phyloP scores from a whole-genome alignment of 2,113 vertebrate species.

The Tragelaphus imberbis region DNA sequence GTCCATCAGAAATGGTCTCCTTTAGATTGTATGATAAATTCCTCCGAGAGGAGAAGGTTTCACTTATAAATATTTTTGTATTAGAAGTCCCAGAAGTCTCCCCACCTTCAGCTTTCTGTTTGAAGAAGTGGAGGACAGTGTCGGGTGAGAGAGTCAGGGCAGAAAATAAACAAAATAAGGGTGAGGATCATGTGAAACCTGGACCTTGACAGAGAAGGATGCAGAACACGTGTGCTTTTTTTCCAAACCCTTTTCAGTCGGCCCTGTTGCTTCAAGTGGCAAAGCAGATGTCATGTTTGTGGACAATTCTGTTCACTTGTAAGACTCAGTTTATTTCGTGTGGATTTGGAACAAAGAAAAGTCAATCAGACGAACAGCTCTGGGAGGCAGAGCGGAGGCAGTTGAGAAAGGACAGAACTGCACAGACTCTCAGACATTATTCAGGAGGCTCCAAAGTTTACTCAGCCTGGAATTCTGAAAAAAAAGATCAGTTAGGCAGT shows the following conservation, averaged over 20 bases:
- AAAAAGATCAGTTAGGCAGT: constrained; percentile 15
- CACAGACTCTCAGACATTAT: neutral
- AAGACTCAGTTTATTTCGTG: neutral
- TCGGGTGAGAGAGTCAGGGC: neutral
- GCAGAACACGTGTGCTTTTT: rapidly evolving
- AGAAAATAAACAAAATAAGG: rapidly evolving
- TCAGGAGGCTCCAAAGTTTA: constrained; percentile 38
- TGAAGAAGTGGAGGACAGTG: neutral
- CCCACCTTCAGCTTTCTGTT: neutral
- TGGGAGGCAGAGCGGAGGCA: neutral
- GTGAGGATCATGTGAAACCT: neutral
- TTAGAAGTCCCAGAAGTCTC: neutral
- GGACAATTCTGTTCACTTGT: neutral
- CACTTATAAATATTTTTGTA: neutral
- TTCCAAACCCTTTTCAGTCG: neutral
- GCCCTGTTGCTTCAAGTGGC: neutral
- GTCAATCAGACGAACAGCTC: neutral
- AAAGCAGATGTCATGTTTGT: neutral
- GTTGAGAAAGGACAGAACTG: constrained; percentile 39
- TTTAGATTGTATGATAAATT: neutral
- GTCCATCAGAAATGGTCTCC: neutral
- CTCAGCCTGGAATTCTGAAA: neutral
- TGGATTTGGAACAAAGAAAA: neutral
- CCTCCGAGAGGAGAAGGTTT: neutral
- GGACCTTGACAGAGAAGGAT: neutral